These are phyloP conservation scores for Netta rufina DNA, from an alignment of 2,797 vertebrate genomes.

Conservation along the genomic window DNA sequence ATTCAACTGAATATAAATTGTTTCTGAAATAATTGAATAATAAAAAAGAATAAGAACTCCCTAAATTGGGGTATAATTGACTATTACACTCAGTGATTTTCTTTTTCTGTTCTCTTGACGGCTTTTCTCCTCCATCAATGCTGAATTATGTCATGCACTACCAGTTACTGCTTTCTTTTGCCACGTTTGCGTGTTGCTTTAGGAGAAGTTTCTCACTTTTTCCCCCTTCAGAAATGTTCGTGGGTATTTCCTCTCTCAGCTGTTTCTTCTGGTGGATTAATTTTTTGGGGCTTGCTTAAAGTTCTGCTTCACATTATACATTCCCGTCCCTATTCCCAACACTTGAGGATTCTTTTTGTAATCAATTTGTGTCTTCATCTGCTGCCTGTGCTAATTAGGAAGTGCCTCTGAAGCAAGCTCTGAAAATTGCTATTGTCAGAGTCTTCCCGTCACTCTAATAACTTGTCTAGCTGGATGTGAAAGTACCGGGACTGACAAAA, in stretches of 20 bases:
- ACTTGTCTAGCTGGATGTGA: neutral
- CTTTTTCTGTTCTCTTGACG: neutral
- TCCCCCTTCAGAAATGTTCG: neutral
- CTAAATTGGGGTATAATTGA: accelerated
- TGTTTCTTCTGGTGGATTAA: neutral
- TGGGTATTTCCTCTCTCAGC: neutral
- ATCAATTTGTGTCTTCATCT: accelerated
- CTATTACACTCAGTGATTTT: neutral
- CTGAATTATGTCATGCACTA: neutral
- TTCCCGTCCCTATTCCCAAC: neutral
- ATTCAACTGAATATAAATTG: neutral
- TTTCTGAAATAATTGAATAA: neutral
- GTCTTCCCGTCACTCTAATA: neutral
- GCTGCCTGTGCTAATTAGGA: neutral
- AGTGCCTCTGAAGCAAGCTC: too few relatives aligned
- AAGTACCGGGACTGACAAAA: neutral
- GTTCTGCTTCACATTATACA: neutral
- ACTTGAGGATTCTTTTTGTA: neutral
- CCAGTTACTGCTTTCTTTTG: neutral
- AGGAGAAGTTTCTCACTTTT: too few relatives aligned
- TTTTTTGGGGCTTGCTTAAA: neutral
- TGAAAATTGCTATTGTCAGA: too few relatives aligned
- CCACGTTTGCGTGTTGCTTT: neutral
- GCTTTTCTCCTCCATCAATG: neutral
- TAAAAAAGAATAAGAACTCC: neutral